A percentile compares a stretch with the other conserved stretches of the same genome.
phyloP scores from a whole-genome alignment of 2,113 vertebrate species.

The Pelodiscus sinensis region DNA sequence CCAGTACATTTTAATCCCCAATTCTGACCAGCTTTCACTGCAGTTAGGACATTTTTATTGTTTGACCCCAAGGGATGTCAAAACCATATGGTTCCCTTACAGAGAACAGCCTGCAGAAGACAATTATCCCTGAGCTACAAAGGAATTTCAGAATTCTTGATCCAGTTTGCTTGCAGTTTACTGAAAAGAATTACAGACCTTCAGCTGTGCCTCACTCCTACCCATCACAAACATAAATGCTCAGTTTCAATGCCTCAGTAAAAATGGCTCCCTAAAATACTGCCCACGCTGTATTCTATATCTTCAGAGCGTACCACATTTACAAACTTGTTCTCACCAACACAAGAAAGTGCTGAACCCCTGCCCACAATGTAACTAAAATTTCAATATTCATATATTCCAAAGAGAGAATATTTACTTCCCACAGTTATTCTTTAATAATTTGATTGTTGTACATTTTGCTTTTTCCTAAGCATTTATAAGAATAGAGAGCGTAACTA shows the following conservation, averaged over 20 bases:
- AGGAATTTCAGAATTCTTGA: not conserved
- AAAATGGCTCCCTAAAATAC: not conserved
- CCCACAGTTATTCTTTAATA: not conserved
- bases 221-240: not conserved
- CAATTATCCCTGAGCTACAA: not conserved
- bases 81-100: not conserved
- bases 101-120: not conserved
- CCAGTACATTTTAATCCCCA: not conserved
- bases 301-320: not conserved
- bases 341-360: not conserved
- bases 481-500: not conserved
- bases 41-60: rapidly evolving
- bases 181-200: not conserved
- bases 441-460: not conserved
- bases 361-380: not conserved
- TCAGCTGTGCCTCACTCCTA: not conserved
- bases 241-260: not conserved
- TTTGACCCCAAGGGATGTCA: not conserved
- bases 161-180: not conserved
- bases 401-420: not conserved
- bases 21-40: not conserved
- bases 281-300: not conserved
- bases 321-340: not conserved
- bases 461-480: not conserved
- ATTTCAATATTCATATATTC: not conserved